Evolutionary conservation across 1,140 invertebrate species (phyloP), one percentile per base, ranked within the genome.

Genomic region (Ips nitidus): DNA sequence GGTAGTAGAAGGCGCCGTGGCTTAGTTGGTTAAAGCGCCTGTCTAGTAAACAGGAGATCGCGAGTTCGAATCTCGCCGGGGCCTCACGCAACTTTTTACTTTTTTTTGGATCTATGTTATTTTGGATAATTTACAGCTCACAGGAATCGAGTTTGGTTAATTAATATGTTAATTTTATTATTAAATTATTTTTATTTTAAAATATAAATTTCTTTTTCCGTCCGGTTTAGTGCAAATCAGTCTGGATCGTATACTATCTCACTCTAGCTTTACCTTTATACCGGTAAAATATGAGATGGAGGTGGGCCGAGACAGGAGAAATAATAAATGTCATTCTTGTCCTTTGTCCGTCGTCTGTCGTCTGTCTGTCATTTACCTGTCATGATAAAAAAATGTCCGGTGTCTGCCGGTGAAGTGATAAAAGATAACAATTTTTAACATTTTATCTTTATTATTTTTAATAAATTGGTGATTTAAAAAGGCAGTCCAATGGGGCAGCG

Each of bases 401-500:
- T 47, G 4, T 47, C n/a, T 47, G 45, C 45, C 4, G 45, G 45
- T 47, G n/a, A 5, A 47, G 45, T 47, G 45, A 47, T 5, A 47
- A 5, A 47, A 47, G 22, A 22, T 22, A 22, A 22, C 22, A 22
- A 22, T 22, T 22, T 22, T 22, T 22, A 22, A 22, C 22, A 22
- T 22, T 22, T 22, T 22, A 22, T 22, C 22, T 22, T 22, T 22
- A 22, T 22, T 22, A 22, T 22, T 22, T 22, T 22, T 22, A 22
- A 22, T 22, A 22, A 22, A 22, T 22, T 22, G 45, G 45, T 50
- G 7, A 50, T 8, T 22, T 50, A 3, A 22, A 50, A 50, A 50
- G 7, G 7, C 45, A 50, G 45, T 50, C 6, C n/a, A 65, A 97
- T 97, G 95, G 94, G 94, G 8, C 91, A 92, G 76, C 86, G 87